Percentiles rank a stretch among this genome's conserved stretches.
Evolutionary conservation across 2,888 invertebrate genomes (phyloP).

Genomic region (Diogma glabrata): DNA sequence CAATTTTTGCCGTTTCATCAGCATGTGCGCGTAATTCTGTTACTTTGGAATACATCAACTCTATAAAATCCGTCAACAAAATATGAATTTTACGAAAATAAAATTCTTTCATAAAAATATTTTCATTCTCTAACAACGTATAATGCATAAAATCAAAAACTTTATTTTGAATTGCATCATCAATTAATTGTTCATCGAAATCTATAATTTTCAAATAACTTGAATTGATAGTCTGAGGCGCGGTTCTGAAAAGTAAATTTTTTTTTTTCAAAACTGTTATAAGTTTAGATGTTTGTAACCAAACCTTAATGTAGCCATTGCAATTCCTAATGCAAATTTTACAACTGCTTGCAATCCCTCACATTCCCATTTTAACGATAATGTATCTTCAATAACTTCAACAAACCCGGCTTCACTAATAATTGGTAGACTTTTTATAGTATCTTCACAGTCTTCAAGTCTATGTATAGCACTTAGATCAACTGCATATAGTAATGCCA

Average conservation of each 20-base stretch:
- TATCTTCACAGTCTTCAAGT: slow-evolving; percentile 63
- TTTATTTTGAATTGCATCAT: slow-evolving; percentile 63
- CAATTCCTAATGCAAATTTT: slow-evolving; percentile 58
- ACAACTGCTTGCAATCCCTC: slow-evolving; percentile 41
- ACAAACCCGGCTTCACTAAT: slow-evolving; percentile 47
- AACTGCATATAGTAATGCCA: slow-evolving; percentile 72
- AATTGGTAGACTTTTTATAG: slow-evolving; percentile 54
- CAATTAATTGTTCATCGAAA: slow-evolving; percentile 69
- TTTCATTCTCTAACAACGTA: slow-evolving; percentile 55
- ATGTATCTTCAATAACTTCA: slow-evolving; percentile 25
- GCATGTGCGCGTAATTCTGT: slow-evolving; percentile 71
- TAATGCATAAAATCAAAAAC: slow-evolving; percentile 72
- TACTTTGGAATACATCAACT: slow-evolving; percentile 81
- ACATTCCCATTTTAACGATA: slow-evolving; percentile 39
- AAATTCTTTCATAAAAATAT: slow-evolving; percentile 61
- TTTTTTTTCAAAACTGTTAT: too few relatives aligned
- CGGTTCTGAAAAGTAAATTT: slow-evolving; percentile 23
- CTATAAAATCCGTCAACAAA: slow-evolving; percentile 82
- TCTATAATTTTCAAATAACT: slow-evolving; percentile 43
- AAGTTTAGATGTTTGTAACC: too few relatives aligned
- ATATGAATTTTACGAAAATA: slow-evolving; percentile 72
- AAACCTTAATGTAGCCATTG: slow-evolving; percentile 48
- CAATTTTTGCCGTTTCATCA: slow-evolving; percentile 76
- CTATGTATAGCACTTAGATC: slow-evolving; percentile 69
- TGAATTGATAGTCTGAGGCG: slow-evolving; percentile 42